These are phyloP conservation scores for Halcyon senegalensis DNA, from an alignment of 2,113 vertebrate genomes.

Conservation along the genomic window DNA sequence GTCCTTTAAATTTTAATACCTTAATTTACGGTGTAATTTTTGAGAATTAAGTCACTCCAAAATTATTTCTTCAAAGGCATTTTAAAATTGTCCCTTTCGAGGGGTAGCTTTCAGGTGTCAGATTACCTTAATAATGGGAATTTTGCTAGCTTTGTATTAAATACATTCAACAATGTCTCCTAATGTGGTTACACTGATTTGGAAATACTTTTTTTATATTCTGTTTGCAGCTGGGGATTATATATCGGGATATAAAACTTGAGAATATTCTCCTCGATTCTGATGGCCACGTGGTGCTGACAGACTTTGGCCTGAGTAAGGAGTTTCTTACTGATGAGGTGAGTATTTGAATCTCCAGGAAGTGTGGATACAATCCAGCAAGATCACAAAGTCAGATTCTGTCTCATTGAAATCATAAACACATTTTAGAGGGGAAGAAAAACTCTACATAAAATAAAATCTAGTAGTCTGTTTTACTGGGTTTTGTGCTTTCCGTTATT, in stretches of 20 bases:
- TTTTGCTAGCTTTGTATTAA: not conserved
- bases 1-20: not conserved
- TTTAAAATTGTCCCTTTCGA: not conserved
- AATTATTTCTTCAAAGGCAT: not conserved
- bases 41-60: not conserved
- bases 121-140: not conserved
- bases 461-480: not conserved
- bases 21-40: not conserved
- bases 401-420: not conserved
- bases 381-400: not conserved
- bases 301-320: conserved; percentile 98
- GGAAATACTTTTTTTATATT: conserved; percentile 9
- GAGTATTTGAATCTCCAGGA: conserved; percentile 68
- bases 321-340: conserved; percentile 96
- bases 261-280: conserved; percentile 97
- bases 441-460: not conserved
- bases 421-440: not conserved
- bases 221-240: conserved; percentile 90
- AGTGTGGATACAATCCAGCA: not conserved
- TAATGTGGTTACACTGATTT: not conserved
- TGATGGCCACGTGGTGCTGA: conserved; percentile 94
- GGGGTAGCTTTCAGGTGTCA: not conserved
- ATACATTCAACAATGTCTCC: not conserved
- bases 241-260: conserved; percentile 97
- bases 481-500: not conserved